A percentile compares a stretch with the other conserved stretches of the same genome.
These are phyloP conservation scores for Accipiter cooperii DNA, from an alignment of 2,113 vertebrate genomes.

Conservation along the genomic window DNA sequence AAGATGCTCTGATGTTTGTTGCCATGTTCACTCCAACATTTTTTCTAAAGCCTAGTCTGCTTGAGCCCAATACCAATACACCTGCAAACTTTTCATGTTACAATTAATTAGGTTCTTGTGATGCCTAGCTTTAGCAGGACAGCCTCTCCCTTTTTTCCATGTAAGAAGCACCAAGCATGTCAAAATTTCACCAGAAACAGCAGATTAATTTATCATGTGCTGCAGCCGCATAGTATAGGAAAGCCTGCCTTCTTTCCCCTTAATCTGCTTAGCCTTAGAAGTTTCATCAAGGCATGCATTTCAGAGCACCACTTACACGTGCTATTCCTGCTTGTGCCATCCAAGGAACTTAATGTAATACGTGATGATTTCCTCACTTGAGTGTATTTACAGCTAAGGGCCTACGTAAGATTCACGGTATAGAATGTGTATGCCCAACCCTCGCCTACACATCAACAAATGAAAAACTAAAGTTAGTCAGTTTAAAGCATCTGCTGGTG, in stretches of 20 bases:
- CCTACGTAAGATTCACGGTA: not conserved
- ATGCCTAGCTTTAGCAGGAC: not conserved
- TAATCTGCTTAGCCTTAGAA: constrained; percentile 1
- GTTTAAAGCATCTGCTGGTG: not conserved
- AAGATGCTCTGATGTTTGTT: not conserved
- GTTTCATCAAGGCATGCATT: not conserved
- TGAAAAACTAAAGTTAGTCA: not conserved
- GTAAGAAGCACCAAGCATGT: not conserved
- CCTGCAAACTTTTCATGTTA: not conserved
- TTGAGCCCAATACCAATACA: not conserved
- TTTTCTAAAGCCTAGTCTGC: not conserved
- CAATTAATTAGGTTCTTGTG: not conserved
- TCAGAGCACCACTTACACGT: not conserved
- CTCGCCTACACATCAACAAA: not conserved
- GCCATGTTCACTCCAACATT: not conserved
- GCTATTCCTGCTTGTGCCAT: not conserved
- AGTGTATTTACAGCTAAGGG: not conserved
- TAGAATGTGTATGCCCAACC: not conserved
- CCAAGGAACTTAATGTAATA: not conserved
- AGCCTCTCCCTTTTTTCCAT: not conserved
- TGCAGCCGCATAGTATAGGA: not conserved
- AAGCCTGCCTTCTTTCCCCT: not conserved
- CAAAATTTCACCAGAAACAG: not conserved
- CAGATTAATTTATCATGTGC: not conserved
- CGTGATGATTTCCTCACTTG: not conserved